Evolutionary conservation across 1,140 invertebrate genomes (phyloP).

Genomic region (Reticulitermes speratus): DNA sequence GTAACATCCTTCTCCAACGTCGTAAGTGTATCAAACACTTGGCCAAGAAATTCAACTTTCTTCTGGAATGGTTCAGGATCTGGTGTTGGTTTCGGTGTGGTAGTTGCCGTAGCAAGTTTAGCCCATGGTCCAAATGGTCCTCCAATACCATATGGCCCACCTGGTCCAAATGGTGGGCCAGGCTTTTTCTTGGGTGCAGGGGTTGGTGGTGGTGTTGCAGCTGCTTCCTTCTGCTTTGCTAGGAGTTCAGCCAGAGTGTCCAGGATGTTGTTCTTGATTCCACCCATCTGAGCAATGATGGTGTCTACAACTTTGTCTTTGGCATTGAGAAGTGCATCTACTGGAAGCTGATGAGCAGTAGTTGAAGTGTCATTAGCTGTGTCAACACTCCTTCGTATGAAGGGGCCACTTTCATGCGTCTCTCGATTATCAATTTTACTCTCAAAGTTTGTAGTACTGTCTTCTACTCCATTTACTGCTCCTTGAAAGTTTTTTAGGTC

Average conservation of each 20-base stretch:
- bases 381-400: slow-evolving; percentile 10
- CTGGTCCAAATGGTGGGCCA: slow-evolving; percentile 11
- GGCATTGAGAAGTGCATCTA: slow-evolving; percentile 35
- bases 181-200: slow-evolving; percentile 42
- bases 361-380: neutral
- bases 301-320: slow-evolving; percentile 46
- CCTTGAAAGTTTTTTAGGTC: neutral
- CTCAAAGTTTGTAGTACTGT: neutral
- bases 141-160: slow-evolving; percentile 20
- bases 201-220: slow-evolving; percentile 33
- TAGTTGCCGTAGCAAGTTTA: slow-evolving; percentile 30
- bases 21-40: slow-evolving; percentile 49
- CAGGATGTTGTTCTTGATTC: slow-evolving; percentile 46
- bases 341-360: neutral
- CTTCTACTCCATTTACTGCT: neutral
- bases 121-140: neutral
- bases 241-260: slow-evolving; percentile 45
- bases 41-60: slow-evolving; percentile 44
- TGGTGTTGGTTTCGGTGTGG: slow-evolving; percentile 40
- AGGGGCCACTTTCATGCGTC: neutral
- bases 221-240: slow-evolving; percentile 41
- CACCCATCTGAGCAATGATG: slow-evolving; percentile 44
- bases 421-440: neutral
- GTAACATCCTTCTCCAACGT: slow-evolving; percentile 47
- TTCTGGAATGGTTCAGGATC: slow-evolving; percentile 46